Conservation (phyloP, 1,140 invertebrate genomes). For the Leptestheria dahalacensis region DNA sequence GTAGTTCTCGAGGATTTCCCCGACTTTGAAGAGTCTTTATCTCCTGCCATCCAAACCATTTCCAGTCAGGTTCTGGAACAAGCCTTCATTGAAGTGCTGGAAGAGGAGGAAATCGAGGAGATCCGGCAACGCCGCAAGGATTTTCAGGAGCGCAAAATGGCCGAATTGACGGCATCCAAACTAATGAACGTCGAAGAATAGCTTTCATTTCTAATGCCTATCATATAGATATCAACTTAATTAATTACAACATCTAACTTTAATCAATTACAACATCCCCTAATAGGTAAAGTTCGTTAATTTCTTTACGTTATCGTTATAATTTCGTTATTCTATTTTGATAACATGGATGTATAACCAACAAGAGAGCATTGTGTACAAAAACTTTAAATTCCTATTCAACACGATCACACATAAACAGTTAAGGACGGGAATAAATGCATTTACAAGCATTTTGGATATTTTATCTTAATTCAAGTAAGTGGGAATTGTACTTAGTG, state of each 20-base stretch:
- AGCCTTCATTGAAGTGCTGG: conserved; percentile 54
- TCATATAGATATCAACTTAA: neutral
- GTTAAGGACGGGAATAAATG: no score
- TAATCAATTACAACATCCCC: neutral
- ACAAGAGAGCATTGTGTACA: no score
- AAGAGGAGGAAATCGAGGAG: conserved; percentile 41
- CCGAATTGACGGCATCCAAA: conserved; percentile 46
- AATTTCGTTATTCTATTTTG: no score
- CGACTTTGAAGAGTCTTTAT: conserved; percentile 75
- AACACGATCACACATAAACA: no score
- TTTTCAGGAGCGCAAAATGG: conserved; percentile 50
- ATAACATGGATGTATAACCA: no score
- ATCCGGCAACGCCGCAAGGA: conserved; percentile 59
- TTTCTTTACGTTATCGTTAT: no score
- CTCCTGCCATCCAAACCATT: conserved; percentile 68
- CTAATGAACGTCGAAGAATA: conserved; percentile 2
- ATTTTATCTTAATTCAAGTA: no score
- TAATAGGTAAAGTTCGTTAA: no score
- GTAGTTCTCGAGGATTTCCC: conserved; percentile 1
- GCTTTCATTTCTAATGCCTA: neutral
- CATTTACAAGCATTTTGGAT: no score
- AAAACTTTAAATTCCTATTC: no score
- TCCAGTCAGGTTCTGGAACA: conserved; percentile 77
- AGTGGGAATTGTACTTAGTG: no score
- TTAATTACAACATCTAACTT: neutral